phyloP scores from a whole-genome alignment of 2,113 vertebrate genomes.

The Crotalus horridus region DNA sequence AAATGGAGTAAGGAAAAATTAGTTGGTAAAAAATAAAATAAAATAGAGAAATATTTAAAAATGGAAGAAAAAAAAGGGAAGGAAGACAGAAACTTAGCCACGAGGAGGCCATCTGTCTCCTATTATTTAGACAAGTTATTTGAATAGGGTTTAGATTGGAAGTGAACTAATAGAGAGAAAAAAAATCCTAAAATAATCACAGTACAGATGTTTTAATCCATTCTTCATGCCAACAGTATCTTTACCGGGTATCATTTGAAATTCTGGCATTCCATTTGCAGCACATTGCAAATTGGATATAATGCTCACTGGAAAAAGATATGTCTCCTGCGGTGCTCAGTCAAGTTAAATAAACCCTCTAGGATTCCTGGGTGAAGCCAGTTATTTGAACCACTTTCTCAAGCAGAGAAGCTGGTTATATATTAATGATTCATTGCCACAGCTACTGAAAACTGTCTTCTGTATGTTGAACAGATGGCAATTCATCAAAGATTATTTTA shows the following conservation, averaged over 20 bases:
- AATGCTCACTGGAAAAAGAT: not conserved
- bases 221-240: not conserved
- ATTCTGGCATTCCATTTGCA: not conserved
- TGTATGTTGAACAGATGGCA: not conserved
- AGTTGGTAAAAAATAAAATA: slow-evolving; percentile 50
- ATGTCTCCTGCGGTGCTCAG: not conserved
- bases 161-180: not conserved
- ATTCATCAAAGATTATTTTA: not conserved
- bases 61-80: slow-evolving; percentile 16
- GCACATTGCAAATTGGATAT: not conserved
- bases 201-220: not conserved
- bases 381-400: not conserved
- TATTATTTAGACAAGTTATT: slow-evolving; percentile 27
- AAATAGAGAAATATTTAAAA: slow-evolving; percentile 36
- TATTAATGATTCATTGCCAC: not conserved
- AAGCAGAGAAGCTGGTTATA: not conserved
- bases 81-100: not conserved
- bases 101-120: not conserved
- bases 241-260: not conserved
- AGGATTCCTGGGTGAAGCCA: not conserved
- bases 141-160: not conserved
- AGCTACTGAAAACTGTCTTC: not conserved
- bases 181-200: not conserved
- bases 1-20: slow-evolving; percentile 36
- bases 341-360: not conserved